phyloP scores from a whole-genome alignment of 2,113 vertebrate genomes.

The Podarcis raffonei region DNA sequence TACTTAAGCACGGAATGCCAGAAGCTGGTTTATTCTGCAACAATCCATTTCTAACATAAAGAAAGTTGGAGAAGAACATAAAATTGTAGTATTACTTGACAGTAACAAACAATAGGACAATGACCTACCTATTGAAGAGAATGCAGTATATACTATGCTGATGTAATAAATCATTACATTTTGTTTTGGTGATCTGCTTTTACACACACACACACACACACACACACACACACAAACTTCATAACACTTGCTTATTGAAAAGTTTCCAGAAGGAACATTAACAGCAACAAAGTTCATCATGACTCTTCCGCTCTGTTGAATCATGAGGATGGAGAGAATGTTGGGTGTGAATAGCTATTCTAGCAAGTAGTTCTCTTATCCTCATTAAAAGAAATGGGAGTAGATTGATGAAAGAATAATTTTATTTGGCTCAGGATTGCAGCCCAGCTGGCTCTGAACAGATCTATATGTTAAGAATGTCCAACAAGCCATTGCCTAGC shows the following conservation, averaged over 20 bases:
- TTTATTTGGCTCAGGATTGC: neutral
- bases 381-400: neutral
- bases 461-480: neutral
- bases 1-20: constrained; percentile 2
- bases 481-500: neutral
- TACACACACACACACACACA: too few relatives aligned
- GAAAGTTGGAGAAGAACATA: neutral
- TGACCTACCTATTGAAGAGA: neutral
- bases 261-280: neutral
- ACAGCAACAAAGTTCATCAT: neutral
- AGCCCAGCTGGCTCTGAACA: neutral
- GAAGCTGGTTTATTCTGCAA: constrained; percentile 14
- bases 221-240: neutral
- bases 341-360: neutral
- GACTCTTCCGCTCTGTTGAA: neutral
- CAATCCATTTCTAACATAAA: neutral
- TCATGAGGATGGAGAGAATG: neutral
- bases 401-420: neutral
- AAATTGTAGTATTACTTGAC: neutral
- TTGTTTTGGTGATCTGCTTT: neutral
- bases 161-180: neutral
- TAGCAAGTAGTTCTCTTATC: neutral
- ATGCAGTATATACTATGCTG: neutral
- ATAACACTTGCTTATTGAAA: neutral
- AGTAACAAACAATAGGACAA: neutral